These are phyloP conservation scores for Ochropleura plecta DNA, from an alignment of 2,888 invertebrate genomes.

Conservation along the genomic window DNA sequence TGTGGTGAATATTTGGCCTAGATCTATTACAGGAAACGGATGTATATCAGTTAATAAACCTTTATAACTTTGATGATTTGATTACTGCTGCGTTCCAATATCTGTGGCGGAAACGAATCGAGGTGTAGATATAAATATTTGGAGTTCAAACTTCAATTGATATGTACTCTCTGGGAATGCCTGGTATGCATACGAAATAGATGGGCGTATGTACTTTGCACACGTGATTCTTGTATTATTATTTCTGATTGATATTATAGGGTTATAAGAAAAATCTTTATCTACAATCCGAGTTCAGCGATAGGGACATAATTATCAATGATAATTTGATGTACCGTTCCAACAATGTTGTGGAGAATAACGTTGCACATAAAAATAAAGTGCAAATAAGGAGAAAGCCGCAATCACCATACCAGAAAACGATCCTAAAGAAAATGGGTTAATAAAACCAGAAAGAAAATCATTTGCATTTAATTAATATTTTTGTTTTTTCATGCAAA, in stretches of 20 bases:
- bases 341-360: background rate
- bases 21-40: constrained; percentile 41
- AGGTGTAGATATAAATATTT: constrained; percentile 59
- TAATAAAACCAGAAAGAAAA: constrained; percentile 21
- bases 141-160: constrained; percentile 39
- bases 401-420: constrained; percentile 18
- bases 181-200: constrained; percentile 7
- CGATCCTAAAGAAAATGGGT: constrained; percentile 12
- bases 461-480: constrained; percentile 36
- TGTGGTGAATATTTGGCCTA: constrained; percentile 16
- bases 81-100: constrained; percentile 37
- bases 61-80: constrained; percentile 53
- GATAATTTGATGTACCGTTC: background rate
- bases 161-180: constrained; percentile 21
- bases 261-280: constrained; percentile 7
- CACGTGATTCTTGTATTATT: constrained; percentile 26
- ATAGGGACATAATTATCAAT: background rate
- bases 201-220: background rate
- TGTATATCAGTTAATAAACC: constrained; percentile 52
- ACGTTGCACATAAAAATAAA: constrained; percentile 9
- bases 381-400: constrained; percentile 28
- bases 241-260: too few species aligned
- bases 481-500: constrained; percentile 46
- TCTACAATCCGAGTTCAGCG: background rate
- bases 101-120: constrained; percentile 51